Percentiles rank a stretch among this genome's conserved stretches.
These are phyloP conservation scores for Cynopterus sphinx DNA, from an alignment of 2,797 vertebrate species.

Conservation along the genomic window DNA sequence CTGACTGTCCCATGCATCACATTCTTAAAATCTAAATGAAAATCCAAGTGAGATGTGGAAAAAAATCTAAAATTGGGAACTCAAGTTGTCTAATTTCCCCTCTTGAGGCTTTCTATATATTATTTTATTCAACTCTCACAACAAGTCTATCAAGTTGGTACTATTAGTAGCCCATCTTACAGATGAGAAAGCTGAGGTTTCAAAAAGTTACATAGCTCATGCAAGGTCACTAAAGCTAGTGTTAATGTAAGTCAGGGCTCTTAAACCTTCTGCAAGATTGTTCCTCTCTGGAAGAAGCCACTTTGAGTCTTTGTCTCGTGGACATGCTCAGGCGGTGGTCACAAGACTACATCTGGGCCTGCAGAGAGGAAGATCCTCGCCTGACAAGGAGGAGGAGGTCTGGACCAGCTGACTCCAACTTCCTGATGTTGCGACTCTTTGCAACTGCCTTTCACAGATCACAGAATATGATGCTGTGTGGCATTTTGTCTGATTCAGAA, in stretches of 20 bases:
- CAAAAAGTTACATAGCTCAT: neutral
- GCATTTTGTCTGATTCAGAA: neutral
- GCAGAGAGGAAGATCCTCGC: neutral
- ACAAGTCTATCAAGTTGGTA: neutral
- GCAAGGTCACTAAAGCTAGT: neutral
- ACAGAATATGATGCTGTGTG: neutral
- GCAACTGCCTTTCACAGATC: neutral
- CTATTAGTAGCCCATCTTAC: neutral
- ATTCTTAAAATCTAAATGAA: slow-evolving; percentile 29
- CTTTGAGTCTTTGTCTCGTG: neutral
- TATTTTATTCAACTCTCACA: neutral
- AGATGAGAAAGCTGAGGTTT: slow-evolving; percentile 15
- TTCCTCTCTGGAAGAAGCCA: neutral
- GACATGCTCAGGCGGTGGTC: neutral
- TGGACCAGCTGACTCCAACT: neutral
- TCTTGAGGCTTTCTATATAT: neutral
- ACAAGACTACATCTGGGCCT: neutral
- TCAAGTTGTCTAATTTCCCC: neutral
- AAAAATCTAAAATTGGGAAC: neutral
- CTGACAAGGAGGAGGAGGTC: no score
- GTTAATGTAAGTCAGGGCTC: neutral
- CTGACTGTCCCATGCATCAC: neutral
- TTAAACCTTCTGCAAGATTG: neutral
- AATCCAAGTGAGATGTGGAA: neutral
- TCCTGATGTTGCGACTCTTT: neutral